Evolutionary conservation across 2,113 vertebrate species (phyloP).

Genomic region (Ctenodactylus gundi): DNA sequence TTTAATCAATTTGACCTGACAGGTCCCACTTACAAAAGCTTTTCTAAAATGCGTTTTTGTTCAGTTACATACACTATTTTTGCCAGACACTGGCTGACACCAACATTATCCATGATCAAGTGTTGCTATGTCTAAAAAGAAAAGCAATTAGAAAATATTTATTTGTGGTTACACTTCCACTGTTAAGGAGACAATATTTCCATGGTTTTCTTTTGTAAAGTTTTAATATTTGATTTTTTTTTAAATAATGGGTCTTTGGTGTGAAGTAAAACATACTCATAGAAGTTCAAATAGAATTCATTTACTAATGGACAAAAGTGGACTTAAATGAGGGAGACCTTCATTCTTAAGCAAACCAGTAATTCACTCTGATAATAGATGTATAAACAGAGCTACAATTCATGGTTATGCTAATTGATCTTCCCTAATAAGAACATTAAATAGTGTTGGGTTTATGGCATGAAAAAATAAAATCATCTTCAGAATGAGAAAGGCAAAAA

Average conservation of each 20-base stretch:
- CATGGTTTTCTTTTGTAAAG: constrained; percentile 12
- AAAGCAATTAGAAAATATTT: constrained; percentile 36
- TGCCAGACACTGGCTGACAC: not conserved
- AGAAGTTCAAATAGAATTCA: constrained; percentile 63
- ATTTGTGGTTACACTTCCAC: not conserved
- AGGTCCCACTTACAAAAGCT: constrained; percentile 2
- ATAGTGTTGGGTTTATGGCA: constrained; percentile 28
- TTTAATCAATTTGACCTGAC: constrained; percentile 46
- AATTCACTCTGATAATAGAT: constrained; percentile 52
- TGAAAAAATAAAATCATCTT: constrained; percentile 44
- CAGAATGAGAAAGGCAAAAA: constrained; percentile 37
- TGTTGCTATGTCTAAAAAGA: constrained; percentile 15
- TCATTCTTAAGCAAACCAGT: constrained; percentile 57
- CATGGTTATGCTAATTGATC: constrained; percentile 46
- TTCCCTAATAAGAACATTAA: constrained; percentile 55
- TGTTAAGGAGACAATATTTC: constrained; percentile 35
- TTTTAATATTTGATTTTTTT: constrained; percentile 47
- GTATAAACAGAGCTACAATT: constrained; percentile 34
- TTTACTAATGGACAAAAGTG: constrained; percentile 60
- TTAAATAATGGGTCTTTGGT: constrained; percentile 53
- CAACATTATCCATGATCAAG: not conserved
- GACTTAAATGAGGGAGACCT: constrained; percentile 66
- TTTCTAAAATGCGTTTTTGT: not conserved
- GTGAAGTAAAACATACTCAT: constrained; percentile 57
- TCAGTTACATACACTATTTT: not conserved